These are phyloP conservation scores for Epinephelus malabaricus DNA, from an alignment of 2,797 vertebrate genomes.

Conservation along the genomic window DNA sequence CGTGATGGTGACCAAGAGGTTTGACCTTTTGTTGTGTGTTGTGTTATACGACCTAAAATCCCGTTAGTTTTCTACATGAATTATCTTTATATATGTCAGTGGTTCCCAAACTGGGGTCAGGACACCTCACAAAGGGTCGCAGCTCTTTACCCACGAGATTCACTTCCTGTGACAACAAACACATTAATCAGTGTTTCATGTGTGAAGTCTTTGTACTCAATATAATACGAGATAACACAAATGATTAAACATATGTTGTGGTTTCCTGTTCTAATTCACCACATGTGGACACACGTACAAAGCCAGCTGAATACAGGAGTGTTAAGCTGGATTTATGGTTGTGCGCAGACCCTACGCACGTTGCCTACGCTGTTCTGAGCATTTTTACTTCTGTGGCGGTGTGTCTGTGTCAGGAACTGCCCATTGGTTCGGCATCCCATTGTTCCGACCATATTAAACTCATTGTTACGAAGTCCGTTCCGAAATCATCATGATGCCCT, in stretches of 20 bases:
- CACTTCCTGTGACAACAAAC: not conserved
- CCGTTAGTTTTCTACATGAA: not conserved
- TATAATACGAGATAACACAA: not conserved
- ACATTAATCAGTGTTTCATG: not conserved
- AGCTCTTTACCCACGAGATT: not conserved
- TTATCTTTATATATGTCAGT: not conserved
- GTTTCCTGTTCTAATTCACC: not conserved
- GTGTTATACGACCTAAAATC: not conserved
- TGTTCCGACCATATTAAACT: no score
- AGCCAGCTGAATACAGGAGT: no score
- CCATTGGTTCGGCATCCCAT: no score
- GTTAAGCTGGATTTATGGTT: no score
- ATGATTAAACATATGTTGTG: not conserved
- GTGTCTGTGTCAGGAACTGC: no score
- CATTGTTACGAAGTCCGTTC: no score
- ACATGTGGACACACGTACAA: no score
- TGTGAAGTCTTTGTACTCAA: not conserved
- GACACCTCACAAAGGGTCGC: not conserved
- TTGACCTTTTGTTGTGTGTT: not conserved
- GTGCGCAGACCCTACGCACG: no score
- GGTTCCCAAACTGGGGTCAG: not conserved
- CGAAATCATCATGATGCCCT: no score
- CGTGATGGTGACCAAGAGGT: not conserved
- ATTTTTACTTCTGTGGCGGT: no score
- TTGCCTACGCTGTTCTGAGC: no score